Conservation (phyloP, 2,113 vertebrate genomes). For the Raja brachyura region DNA sequence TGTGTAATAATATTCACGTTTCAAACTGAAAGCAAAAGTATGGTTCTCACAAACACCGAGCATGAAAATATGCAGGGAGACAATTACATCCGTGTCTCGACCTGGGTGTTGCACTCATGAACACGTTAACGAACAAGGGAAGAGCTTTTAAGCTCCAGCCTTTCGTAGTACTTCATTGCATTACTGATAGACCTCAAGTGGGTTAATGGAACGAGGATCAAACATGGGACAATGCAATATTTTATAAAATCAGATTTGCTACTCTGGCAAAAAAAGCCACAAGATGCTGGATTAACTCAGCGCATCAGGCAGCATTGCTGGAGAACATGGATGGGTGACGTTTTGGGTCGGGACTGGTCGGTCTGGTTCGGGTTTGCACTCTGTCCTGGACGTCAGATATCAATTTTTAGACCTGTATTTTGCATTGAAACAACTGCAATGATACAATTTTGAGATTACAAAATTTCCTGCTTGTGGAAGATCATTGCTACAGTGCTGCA, state of each 20-base stretch:
- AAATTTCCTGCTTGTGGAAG: too few relatives aligned
- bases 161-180: not conserved
- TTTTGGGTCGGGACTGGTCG: too few relatives aligned
- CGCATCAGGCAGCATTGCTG: too few relatives aligned
- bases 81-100: not conserved
- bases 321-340: too few relatives aligned
- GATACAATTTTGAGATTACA: not conserved
- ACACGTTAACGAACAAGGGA: not conserved
- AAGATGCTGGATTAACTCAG: too few relatives aligned
- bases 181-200: not conserved
- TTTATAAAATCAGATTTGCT: not conserved
- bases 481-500: not conserved
- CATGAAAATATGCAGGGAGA: not conserved
- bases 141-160: not conserved
- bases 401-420: not conserved
- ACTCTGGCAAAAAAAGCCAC: not conserved
- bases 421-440: not conserved
- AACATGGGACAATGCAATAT: not conserved
- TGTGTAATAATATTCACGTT: not conserved
- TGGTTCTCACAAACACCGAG: not conserved
- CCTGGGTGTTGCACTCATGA: not conserved
- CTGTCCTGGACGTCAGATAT: too few relatives aligned
- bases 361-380: too few relatives aligned
- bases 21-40: not conserved
- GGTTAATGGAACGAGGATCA: not conserved